Evolutionary conservation across 2,888 invertebrate species (phyloP), one percentile per base, ranked within the genome.

Genomic region (Plemyria rubiginata): DNA sequence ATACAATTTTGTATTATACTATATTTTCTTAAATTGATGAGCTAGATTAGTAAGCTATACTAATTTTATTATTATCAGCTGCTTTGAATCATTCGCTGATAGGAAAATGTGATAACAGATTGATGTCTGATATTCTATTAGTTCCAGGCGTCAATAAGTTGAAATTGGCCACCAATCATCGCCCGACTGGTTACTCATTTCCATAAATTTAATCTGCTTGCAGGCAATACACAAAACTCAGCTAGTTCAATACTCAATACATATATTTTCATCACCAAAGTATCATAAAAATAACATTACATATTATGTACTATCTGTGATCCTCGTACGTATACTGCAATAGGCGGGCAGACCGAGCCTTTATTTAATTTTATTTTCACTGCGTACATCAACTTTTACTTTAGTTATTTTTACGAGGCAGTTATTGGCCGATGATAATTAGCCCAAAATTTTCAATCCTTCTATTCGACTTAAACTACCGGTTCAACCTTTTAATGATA

Each of bases 101-200:
- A 29, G 49, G 0, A n/a, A 32, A 22, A 54, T 54, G 15, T 22
- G 7, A 51, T 45, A 22, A 40, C 36, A 22, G 45, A 46, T 58
- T 52, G 46, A 54, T 43, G 22, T 45, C 36, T n/a, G 12, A 13
- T 64, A 54, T 54, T 57, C 15, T 50, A 57, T 57, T 50, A 60
- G 56, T 41, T 51, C 15, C 50, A 51, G 55, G 11, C 48, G n/a
- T 40, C 36, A 66, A 67, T 64, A 59, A 57, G 62, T 63, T 60
- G 32, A 49, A 60, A 52, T 68, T 66, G 60, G 51, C 62, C 64
- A 46, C 62, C 54, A 54, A 66, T 59, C 60, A 65, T 60, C 56
- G 56, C 62, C 38, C 50, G 45, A 50, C 66, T 68, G 68, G 50
- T 60, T 66, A 66, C 59, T 62, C 46, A 60, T 68, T 62, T 65